Percentiles rank a stretch among this genome's conserved stretches.
These are phyloP conservation scores for Ichneumon xanthorius DNA, from an alignment of 2,888 invertebrate species.

Conservation along the genomic window DNA sequence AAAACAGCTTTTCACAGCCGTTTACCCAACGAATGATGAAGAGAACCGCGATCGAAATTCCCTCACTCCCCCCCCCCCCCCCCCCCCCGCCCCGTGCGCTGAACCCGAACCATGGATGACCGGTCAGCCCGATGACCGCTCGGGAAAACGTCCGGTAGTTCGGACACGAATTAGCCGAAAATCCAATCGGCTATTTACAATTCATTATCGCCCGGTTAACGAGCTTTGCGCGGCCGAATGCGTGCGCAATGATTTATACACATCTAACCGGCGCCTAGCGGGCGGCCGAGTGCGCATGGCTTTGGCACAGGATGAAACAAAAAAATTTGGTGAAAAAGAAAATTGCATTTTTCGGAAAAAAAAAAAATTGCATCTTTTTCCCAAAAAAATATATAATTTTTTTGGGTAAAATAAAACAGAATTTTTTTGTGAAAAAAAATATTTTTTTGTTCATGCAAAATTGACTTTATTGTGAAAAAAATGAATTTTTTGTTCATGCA, in stretches of 20 bases:
- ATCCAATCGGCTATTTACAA: constrained; percentile 69
- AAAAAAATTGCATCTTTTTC: too few species aligned
- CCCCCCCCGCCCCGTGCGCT: not conserved
- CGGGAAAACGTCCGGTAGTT: constrained; percentile 5
- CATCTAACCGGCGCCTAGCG: not conserved
- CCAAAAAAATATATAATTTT: too few species aligned
- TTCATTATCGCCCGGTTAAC: constrained; percentile 65
- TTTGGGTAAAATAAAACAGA: too few species aligned
- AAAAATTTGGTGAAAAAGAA: too few species aligned
- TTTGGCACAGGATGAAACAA: not conserved
- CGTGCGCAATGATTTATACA: constrained; percentile 43
- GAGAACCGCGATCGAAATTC: constrained; percentile 42
- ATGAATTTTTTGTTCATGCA: too few species aligned
- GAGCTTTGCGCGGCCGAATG: constrained; percentile 41
- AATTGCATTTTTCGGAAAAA: too few species aligned
- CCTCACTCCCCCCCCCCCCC: not conserved
- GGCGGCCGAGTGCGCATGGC: not conserved
- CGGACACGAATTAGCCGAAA: constrained; percentile 60
- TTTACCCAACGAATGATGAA: constrained; percentile 44
- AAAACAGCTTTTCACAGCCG: constrained; percentile 24
- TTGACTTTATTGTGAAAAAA: too few species aligned
- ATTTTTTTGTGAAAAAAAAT: too few species aligned
- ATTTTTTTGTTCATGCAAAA: too few species aligned
- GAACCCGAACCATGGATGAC: not conserved
- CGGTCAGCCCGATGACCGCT: not conserved